Percentiles rank a stretch among this genome's conserved stretches.
Conservation (phyloP, 2,113 vertebrate species). For the Dasypus novemcinctus region DNA sequence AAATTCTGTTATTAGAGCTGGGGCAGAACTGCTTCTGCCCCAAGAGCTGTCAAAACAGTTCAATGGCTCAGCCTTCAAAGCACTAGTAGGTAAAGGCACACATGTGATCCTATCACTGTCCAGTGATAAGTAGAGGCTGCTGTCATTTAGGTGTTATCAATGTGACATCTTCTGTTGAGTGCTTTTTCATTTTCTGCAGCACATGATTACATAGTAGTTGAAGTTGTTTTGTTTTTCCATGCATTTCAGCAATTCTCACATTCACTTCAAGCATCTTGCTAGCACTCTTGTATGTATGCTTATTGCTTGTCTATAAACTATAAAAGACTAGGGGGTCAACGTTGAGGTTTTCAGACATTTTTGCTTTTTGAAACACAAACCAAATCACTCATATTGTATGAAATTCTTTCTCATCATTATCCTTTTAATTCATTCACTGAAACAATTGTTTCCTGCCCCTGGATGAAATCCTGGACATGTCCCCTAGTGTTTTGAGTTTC, state of each 20-base stretch:
- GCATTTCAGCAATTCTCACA: constrained; percentile 87
- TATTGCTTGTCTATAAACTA: constrained; percentile 87
- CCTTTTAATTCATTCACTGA: background rate
- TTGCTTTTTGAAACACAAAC: constrained; percentile 86
- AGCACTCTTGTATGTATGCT: constrained; percentile 41
- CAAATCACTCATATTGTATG: constrained; percentile 88
- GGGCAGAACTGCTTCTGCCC: constrained; percentile 80
- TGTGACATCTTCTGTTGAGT: constrained; percentile 85
- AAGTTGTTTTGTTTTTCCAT: constrained; percentile 85
- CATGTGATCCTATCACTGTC: constrained; percentile 88
- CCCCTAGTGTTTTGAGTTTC: background rate
- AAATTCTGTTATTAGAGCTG: constrained; percentile 79
- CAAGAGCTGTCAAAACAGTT: constrained; percentile 82
- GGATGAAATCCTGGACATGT: background rate
- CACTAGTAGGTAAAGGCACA: constrained; percentile 83
- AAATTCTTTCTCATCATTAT: constrained; percentile 78
- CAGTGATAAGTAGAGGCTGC: constrained; percentile 84
- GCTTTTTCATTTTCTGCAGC: constrained; percentile 85
- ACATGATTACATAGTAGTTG: constrained; percentile 84
- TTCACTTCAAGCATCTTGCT: constrained; percentile 87
- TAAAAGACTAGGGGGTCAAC: constrained; percentile 86
- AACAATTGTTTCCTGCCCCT: background rate
- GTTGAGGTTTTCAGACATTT: constrained; percentile 86
- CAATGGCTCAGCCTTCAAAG: constrained; percentile 80
- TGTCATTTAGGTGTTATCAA: constrained; percentile 81